Conservation (phyloP, 37 sponge, comb jelly and placozoan genomes). For the Ephydatia muelleri region DNA sequence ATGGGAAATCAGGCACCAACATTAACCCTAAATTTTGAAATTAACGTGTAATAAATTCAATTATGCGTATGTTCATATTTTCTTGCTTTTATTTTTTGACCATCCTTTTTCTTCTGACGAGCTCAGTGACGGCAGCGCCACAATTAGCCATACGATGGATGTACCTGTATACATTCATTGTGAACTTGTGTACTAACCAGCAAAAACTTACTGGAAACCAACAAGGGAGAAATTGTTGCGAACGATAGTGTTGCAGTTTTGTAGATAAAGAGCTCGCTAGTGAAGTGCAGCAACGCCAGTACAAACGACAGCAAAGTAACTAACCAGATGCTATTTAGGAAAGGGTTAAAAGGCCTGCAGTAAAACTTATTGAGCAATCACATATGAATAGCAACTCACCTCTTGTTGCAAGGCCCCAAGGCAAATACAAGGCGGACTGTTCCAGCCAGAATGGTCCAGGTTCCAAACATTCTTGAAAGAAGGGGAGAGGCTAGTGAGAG, state of each 20-base stretch:
- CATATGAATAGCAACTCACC: constrained; percentile 30
- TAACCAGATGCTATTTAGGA: constrained; percentile 30
- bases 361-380: no score
- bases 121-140: neutral
- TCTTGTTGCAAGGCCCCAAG: constrained; percentile 29
- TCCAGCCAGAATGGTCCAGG: constrained; percentile 65
- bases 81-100: neutral
- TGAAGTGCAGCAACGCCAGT: constrained; percentile 61
- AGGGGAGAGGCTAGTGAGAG: constrained; percentile 46
- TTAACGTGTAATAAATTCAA: neutral
- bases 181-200: neutral
- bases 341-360: neutral
- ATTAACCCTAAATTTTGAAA: neutral
- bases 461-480: constrained; percentile 55
- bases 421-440: constrained; percentile 41
- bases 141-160: neutral
- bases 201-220: constrained; percentile 46
- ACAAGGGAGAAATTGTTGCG: constrained; percentile 44
- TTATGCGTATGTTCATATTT: neutral
- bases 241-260: constrained; percentile 37
- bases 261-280: constrained; percentile 46
- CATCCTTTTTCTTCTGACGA: neutral
- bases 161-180: neutral
- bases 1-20: constrained; percentile 72
- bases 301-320: constrained; percentile 49